Evolutionary conservation across 2,113 vertebrate species (phyloP), one percentile per base, ranked within the genome.

Genomic region (Gallinago undulata): DNA sequence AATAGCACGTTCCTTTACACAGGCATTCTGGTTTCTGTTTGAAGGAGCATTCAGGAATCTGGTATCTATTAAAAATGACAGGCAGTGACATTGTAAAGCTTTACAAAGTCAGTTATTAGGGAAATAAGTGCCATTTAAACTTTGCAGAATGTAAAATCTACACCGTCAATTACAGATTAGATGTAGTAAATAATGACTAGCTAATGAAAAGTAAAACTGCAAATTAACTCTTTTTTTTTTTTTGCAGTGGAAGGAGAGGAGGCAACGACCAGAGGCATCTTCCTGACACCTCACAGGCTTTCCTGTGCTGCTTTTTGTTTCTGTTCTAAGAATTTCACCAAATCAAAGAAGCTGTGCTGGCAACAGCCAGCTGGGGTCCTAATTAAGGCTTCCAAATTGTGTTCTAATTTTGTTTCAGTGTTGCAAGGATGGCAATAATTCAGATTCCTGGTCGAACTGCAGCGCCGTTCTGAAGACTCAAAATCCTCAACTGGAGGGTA

Each of bases 301-400:
- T 72, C 85, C 76, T 84, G 18, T 13, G 0, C 37, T 63, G 45
- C 19, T 83, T 56, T 77, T 16, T 68, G 33, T 14, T 92, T 51
- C 78, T 60, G n/a, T 47, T n/a, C 70, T 27, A 70, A 96, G 75
- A 51, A 48, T 77, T 84, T 84, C 83, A 33, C 59, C 75, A 39
- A 25, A 74, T 85, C 1, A 0, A 70, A 72, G 91, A 75, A 72
- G 12, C 19, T 56, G 23, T 74, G 87, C 55, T 37, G 64, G 77
- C 84, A 90, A 81, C 45, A 89, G 48, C 43, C 56, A 30, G n/a
- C 60, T 86, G 92, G 74, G 60, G 39, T 88, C n/a, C 62, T 92
- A 94, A 89, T 93, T 94, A 94, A 75, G n/a, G 31, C 48, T 89
- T 74, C 76, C 63, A 25, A 89, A 86, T 94, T 91, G 79, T 37